Percentiles rank a stretch among this genome's conserved stretches.
These are phyloP conservation scores for Psylliodes chrysocephalus DNA, from an alignment of 2,888 invertebrate genomes.

Conservation along the genomic window DNA sequence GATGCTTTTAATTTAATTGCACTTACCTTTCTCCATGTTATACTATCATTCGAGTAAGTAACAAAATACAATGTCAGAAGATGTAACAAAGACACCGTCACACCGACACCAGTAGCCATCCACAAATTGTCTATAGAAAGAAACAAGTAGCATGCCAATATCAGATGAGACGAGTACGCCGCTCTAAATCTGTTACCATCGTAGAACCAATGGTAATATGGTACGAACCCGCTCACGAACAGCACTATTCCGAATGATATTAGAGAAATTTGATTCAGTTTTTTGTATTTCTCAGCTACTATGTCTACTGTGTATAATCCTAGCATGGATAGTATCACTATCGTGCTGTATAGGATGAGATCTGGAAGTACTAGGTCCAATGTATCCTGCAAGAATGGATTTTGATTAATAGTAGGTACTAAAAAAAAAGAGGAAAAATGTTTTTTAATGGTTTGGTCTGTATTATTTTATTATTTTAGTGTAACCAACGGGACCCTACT, in stretches of 20 bases:
- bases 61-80: conserved; percentile 69
- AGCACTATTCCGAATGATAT: conserved; percentile 64
- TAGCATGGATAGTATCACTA: conserved; percentile 63
- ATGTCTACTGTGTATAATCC: conserved; percentile 65
- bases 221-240: conserved; percentile 72
- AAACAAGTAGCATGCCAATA: conserved; percentile 86
- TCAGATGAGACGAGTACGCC: conserved; percentile 76
- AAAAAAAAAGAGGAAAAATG: too few species aligned
- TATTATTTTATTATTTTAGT: too few species aligned
- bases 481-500: too few species aligned
- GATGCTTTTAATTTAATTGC: not conserved
- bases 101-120: conserved; percentile 76
- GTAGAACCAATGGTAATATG: conserved; percentile 70
- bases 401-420: too few species aligned
- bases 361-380: conserved; percentile 55
- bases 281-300: conserved; percentile 45
- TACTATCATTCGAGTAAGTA: conserved; percentile 63
- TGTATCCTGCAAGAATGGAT: too few species aligned
- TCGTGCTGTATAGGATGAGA: conserved; percentile 59
- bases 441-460: too few species aligned
- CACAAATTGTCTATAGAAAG: conserved; percentile 81
- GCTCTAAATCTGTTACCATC: conserved; percentile 69
- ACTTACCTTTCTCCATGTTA: conserved; percentile 63
- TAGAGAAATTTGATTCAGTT: conserved; percentile 53
- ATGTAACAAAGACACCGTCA: conserved; percentile 75